These are phyloP conservation scores for Perognathus longimembris DNA, from an alignment of 2,113 vertebrate genomes.

Conservation along the genomic window DNA sequence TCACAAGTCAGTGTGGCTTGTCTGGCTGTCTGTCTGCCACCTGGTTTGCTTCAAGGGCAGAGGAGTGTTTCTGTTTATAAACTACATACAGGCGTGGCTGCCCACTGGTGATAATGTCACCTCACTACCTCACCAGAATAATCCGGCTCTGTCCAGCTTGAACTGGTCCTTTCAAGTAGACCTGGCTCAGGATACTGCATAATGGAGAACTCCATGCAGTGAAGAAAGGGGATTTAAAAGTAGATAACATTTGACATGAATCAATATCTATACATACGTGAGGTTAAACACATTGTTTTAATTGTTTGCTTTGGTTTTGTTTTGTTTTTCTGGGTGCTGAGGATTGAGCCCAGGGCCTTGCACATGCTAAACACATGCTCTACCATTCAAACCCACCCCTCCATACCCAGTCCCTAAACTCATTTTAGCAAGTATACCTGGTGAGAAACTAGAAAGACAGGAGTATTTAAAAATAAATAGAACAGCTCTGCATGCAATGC, in stretches of 20 bases:
- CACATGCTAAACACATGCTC: no score
- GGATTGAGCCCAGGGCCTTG: not conserved
- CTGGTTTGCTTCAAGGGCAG: slow-evolving; percentile 42
- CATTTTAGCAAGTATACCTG: not conserved
- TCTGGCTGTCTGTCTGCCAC: slow-evolving; percentile 37
- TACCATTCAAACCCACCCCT: not conserved
- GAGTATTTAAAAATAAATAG: not conserved
- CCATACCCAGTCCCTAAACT: not conserved
- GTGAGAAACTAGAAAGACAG: not conserved
- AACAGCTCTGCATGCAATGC: not conserved
- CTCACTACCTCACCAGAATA: not conserved
- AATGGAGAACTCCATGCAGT: not conserved
- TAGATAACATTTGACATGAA: not conserved
- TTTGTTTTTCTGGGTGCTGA: not conserved
- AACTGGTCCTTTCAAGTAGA: not conserved
- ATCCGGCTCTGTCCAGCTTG: not conserved
- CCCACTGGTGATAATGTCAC: accelerated
- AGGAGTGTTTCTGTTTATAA: not conserved
- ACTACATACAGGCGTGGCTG: not conserved
- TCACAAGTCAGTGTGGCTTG: not conserved
- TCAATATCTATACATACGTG: not conserved
- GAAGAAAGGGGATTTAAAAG: accelerated
- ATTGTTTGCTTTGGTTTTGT: not conserved
- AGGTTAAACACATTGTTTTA: not conserved
- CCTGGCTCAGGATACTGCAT: accelerated